A percentile compares a stretch with the other conserved stretches of the same genome.
Evolutionary conservation across 2,888 invertebrate species (phyloP).

Genomic region (Lathronympha strigana): DNA sequence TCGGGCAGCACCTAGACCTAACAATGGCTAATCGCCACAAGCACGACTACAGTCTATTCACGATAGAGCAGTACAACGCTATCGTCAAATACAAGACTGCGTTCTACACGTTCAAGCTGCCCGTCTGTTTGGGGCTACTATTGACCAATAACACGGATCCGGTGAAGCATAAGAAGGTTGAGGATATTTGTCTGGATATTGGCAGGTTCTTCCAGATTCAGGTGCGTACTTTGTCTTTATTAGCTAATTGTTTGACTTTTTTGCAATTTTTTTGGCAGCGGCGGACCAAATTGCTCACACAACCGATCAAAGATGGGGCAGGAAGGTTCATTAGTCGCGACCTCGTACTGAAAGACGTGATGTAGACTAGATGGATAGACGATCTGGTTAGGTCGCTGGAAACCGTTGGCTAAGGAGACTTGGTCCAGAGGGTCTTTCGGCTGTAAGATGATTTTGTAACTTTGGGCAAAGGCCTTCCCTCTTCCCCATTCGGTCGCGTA

Average conservation of each 20-base stretch:
- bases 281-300: too few species aligned
- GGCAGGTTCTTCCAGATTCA: conserved; percentile 97
- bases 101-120: conserved; percentile 95
- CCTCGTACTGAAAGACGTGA: too few species aligned
- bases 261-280: too few species aligned
- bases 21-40: conserved; percentile 81
- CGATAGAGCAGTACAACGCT: conserved; percentile 91
- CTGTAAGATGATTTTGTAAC: too few species aligned
- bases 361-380: too few species aligned
- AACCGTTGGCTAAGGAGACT: too few species aligned
- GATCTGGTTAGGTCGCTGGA: too few species aligned
- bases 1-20: conserved; percentile 92
- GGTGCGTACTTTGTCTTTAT: conserved; percentile 71
- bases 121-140: conserved; percentile 92
- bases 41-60: conserved; percentile 82
- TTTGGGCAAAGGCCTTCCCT: too few species aligned
- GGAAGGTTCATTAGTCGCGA: too few species aligned
- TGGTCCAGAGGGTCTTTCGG: too few species aligned
- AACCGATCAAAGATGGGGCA: too few species aligned
- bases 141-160: conserved; percentile 88
- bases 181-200: conserved; percentile 92
- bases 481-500: too few species aligned
- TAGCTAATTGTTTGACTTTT: not conserved
- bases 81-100: conserved; percentile 96
- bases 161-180: conserved; percentile 88